These are phyloP conservation scores for Altica lythri DNA, from an alignment of 2,888 invertebrate genomes.

Conservation along the genomic window DNA sequence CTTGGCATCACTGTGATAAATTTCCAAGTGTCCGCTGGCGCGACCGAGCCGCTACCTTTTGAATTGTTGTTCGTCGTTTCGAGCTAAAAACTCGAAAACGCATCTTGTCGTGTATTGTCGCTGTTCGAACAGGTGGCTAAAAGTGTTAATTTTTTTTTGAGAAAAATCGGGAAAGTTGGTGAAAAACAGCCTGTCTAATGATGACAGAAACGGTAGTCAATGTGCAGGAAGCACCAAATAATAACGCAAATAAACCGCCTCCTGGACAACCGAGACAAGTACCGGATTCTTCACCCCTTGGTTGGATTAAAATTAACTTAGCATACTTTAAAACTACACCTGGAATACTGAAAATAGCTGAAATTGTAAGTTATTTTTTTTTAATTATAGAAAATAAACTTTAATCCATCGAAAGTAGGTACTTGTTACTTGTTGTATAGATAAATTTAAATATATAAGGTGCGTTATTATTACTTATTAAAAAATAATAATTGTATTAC, in stretches of 20 bases:
- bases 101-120: conserved; percentile 10
- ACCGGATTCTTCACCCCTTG: conserved; percentile 63
- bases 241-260: conserved; percentile 45
- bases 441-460: too few relatives aligned
- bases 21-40: conserved; percentile 23
- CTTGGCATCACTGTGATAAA: conserved; percentile 17
- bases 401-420: too few relatives aligned
- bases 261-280: conserved; percentile 45
- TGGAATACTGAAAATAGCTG: conserved; percentile 78
- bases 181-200: conserved; percentile 57
- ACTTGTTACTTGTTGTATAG: too few relatives aligned
- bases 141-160: not conserved
- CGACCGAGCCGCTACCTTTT: conserved; percentile 32
- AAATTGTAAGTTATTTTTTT: conserved; percentile 84
- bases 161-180: conserved; percentile 5
- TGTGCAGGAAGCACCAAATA: conserved; percentile 70
- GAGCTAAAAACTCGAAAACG: conserved; percentile 12
- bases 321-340: conserved; percentile 82
- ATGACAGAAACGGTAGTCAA: conserved; percentile 85
- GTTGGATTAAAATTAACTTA: conserved; percentile 76
- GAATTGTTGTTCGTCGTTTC: conserved; percentile 27
- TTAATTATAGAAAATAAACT: too few relatives aligned
- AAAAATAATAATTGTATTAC: too few relatives aligned
- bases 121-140: conserved; percentile 22
- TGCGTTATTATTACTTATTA: too few relatives aligned